phyloP scores from a whole-genome alignment of 2,797 vertebrate species.

The Tiaroga cobitis region DNA sequence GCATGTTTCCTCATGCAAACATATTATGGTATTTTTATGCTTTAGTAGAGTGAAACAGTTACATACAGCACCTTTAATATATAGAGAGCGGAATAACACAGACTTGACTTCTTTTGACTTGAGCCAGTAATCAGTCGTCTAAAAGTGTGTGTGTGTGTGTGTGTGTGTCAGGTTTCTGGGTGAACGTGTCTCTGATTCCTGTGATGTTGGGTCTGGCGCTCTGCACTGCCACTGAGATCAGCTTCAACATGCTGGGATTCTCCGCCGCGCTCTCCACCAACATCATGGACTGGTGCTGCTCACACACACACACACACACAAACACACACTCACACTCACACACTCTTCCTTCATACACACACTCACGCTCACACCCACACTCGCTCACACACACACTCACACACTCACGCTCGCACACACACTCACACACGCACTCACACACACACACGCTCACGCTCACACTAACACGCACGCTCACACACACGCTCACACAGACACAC shows the following conservation, averaged over 20 bases:
- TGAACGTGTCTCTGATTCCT: slow-evolving; percentile 91
- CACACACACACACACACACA: background rate
- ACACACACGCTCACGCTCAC: no score
- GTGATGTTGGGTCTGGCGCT: slow-evolving; percentile 93
- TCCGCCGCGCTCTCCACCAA: slow-evolving; percentile 95
- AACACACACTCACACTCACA: no score
- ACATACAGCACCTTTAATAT: no score
- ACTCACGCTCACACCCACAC: no score
- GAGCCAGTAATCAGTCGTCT: background rate
- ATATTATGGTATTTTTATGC: no score
- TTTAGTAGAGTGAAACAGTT: no score
- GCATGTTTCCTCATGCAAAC: no score
- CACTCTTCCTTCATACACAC: no score
- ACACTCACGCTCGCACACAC: background rate
- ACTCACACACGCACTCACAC: background rate
- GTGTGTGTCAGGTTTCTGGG: slow-evolving; percentile 83
- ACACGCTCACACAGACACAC: background rate
- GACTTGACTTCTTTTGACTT: background rate
- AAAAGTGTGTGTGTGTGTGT: background rate
- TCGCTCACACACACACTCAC: background rate
- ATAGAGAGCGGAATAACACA: no score
- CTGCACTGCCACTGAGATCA: slow-evolving; percentile 92
- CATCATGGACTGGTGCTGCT: slow-evolving; percentile 94
- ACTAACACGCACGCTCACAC: no score
- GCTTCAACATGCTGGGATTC: slow-evolving; percentile 95